These are phyloP conservation scores for Protomyctophum bolini DNA, from an alignment of 2,113 vertebrate genomes.

Conservation along the genomic window DNA sequence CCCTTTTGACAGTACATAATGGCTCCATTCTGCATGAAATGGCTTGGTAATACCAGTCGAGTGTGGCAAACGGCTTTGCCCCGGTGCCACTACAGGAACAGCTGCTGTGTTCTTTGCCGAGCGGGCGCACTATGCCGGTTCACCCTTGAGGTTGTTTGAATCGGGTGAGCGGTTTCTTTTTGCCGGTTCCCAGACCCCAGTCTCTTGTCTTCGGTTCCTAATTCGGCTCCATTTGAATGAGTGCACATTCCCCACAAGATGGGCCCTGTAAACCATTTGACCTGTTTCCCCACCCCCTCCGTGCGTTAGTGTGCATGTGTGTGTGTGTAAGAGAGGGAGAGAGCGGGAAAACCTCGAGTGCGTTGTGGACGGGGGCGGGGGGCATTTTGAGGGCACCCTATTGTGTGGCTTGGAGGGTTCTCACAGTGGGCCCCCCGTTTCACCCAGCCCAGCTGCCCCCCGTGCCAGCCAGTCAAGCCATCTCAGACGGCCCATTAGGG, in stretches of 20 bases:
- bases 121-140: constrained; percentile 64
- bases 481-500: constrained; percentile 33
- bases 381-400: constrained; percentile 71
- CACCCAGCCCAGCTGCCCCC: constrained; percentile 57
- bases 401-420: constrained; percentile 67
- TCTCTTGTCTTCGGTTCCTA: constrained; percentile 64
- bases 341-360: constrained; percentile 47
- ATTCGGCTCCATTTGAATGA: constrained; percentile 72
- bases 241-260: constrained; percentile 74
- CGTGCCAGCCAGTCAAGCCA: constrained; percentile 62
- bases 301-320: constrained; percentile 35
- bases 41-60: constrained; percentile 78
- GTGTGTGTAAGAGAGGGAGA: constrained; percentile 52
- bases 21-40: constrained; percentile 79
- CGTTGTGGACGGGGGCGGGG: constrained; percentile 42
- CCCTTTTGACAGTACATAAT: constrained; percentile 77
- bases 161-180: constrained; percentile 76
- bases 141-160: constrained; percentile 76
- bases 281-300: constrained; percentile 68
- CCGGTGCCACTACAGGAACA: constrained; percentile 75
- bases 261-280: constrained; percentile 75
- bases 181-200: constrained; percentile 68
- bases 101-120: constrained; percentile 74
- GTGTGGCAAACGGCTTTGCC: constrained; percentile 74
- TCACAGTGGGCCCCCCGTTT: constrained; percentile 62